Base-by-base conservation (phyloP, 2,888 invertebrate species). In the Apamea monoglypha region DNA sequence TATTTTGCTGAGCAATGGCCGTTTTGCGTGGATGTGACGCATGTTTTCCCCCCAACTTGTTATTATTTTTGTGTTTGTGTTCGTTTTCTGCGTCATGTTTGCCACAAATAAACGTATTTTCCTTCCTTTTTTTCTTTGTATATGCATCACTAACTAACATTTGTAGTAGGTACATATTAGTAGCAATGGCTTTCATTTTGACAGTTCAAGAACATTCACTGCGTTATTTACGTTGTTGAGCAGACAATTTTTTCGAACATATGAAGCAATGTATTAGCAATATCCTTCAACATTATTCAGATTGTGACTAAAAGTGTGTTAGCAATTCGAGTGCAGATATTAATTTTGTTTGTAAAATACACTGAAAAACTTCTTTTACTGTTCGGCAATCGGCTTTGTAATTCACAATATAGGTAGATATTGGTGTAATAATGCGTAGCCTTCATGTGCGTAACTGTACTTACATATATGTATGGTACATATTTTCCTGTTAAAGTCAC, bases 311-410 rank as follows among this genome's bases (percentile, higher is more conserved):
- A 25, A 53, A 25, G 3, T 56, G 10, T 25, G 25, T 25, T 56
- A 25, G 56, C 1, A 56, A 25, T 56, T 56, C 10, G 25, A 25
- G 12, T 56, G 12, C 12, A 56, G 56, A 10, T 56, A 56, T 25
- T 56, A 56, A 64, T 72, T 64, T 72, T 64, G 44, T 81, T 81
- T 81, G 44, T 73, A 29, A 74, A 73, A 29, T 74, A 56, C n/a
- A 29, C 47, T 56, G 36, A 5, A 29, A 14, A 73, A 79, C 25
- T 10, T 36, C 29, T 56, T 47, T 56, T 66, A 56, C 47, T 53
- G 66, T 67, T 82, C n/a, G 50, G 16, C 14, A 75, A 40, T 82
- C 47, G 1, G 32, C 56, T 82, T 81, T 66, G 74, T 74, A 40
- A 21, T 74, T 82, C 59, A 67, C 21, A 67, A 82, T 32, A 59